Evolutionary conservation across 2,888 invertebrate species (phyloP), one percentile per base, ranked within the genome.

Genomic region (Neocrepidodera transversa): DNA sequence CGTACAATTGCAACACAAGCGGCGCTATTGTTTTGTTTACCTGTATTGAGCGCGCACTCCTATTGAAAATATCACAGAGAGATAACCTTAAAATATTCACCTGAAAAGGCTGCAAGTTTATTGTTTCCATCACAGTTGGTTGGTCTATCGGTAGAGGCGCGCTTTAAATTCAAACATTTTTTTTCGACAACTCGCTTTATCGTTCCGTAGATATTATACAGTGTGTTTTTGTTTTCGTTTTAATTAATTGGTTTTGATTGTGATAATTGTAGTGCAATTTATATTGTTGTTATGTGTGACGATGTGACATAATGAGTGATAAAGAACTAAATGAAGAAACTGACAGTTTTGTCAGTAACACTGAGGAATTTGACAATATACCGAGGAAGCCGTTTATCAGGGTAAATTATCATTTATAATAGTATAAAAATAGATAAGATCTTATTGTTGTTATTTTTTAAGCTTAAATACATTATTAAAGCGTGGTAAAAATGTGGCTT

Each of bases 381-480:
- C 67, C 68, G 0, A 65, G 61, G 49, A 64, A 62, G 40, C 68
- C 71, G 11, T 71, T 71, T 43, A 60, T 71, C 35, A 62, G 71
- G 66, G 71, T 71, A 63, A 66, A 62, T 52, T 38, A 5, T 17
- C 7, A 38, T 17, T 17, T 14, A 14, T 30, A n/a, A 3, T 23
- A n/a, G n/a, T n/a, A n/a, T n/a, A n/a, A n/a, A n/a, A n/a, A n/a
- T n/a, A n/a, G n/a, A n/a, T n/a, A n/a, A n/a, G n/a, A n/a, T n/a
- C n/a, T n/a, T n/a, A n/a, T n/a, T n/a, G n/a, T n/a, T n/a, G n/a
- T n/a, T n/a, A n/a, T n/a, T n/a, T n/a, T n/a, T n/a, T n/a, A n/a
- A n/a, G n/a, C n/a, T n/a, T n/a, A n/a, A n/a, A n/a, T n/a, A n/a
- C n/a, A n/a, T n/a, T n/a, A n/a, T n/a, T n/a, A n/a, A n/a, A n/a